phyloP scores from a whole-genome alignment of 1,140 invertebrate genomes.

The Idris sp. region DNA sequence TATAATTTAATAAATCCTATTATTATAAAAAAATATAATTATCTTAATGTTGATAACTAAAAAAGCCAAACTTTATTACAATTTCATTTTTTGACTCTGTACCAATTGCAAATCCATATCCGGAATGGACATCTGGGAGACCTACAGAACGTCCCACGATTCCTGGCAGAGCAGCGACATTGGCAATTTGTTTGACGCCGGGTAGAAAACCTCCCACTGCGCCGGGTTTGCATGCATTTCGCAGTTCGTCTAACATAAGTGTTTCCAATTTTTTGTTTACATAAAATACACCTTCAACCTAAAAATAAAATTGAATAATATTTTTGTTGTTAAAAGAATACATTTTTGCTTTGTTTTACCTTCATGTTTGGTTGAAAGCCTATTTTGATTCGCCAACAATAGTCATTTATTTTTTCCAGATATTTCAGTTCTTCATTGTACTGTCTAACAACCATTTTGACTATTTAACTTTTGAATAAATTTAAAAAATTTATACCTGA shows the following conservation, averaged over 20 bases:
- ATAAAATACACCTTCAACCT: constrained; percentile 99
- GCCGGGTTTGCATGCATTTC: constrained; percentile 92
- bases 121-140: constrained; percentile 98
- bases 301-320: neutral
- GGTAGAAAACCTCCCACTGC: constrained; percentile 97
- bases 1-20: too few relatives aligned
- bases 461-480: too few relatives aligned
- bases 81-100: constrained; percentile 30
- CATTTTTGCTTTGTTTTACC: too few relatives aligned
- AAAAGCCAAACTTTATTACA: too few relatives aligned
- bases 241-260: constrained; percentile 98
- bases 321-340: too few relatives aligned
- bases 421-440: constrained; percentile 97
- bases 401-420: constrained; percentile 91
- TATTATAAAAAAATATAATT: too few relatives aligned
- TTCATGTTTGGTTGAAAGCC: constrained; percentile 99
- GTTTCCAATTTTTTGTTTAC: constrained; percentile 95
- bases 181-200: constrained; percentile 99
- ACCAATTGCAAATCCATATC: constrained; percentile 99
- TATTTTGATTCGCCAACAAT: constrained; percentile 97
- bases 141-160: constrained; percentile 95
- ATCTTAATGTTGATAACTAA: too few relatives aligned
- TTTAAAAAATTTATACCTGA: too few relatives aligned
- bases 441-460: constrained; percentile 90
- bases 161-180: constrained; percentile 98